Percentiles rank a stretch among this genome's conserved stretches.
Conservation (phyloP, 2,113 vertebrate species). For the Meleagris gallopavo region DNA sequence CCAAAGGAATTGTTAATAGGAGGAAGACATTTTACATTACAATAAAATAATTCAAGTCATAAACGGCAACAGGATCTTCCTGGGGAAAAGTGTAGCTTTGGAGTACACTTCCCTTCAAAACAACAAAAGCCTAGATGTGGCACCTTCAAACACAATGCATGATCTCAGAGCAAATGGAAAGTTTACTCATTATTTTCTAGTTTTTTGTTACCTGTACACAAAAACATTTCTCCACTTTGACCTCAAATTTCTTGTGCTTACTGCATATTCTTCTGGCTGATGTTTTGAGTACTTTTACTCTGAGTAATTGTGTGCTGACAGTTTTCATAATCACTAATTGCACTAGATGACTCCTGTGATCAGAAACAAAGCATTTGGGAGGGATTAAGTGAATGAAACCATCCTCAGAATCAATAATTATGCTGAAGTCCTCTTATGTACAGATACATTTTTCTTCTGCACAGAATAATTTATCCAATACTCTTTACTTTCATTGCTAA, state of each 20-base stretch:
- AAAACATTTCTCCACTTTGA: neutral
- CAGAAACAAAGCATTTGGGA: conserved; percentile 60
- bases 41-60: conserved; percentile 33
- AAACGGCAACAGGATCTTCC: conserved; percentile 61
- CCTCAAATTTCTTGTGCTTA: conserved; percentile 38
- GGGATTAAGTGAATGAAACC: conserved; percentile 67
- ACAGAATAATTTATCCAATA: conserved; percentile 50
- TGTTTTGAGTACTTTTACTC: conserved; percentile 65
- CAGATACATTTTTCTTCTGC: conserved; percentile 44
- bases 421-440: conserved; percentile 29
- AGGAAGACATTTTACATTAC: conserved; percentile 13
- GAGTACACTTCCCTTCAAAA: conserved; percentile 18
- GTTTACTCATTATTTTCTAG: conserved; percentile 10
- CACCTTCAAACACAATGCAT: neutral
- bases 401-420: conserved; percentile 69
- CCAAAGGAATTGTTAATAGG: neutral
- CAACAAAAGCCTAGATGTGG: conserved; percentile 45
- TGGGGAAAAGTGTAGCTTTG: conserved; percentile 51
- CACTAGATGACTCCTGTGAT: conserved; percentile 69
- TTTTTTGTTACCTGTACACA: neutral
- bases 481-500: conserved; percentile 46
- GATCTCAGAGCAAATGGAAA: neutral
- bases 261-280: conserved; percentile 19
- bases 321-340: conserved; percentile 73
- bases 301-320: conserved; percentile 66